phyloP scores from a whole-genome alignment of 2,888 invertebrate species.

The Cheiracanthium punctorium region DNA sequence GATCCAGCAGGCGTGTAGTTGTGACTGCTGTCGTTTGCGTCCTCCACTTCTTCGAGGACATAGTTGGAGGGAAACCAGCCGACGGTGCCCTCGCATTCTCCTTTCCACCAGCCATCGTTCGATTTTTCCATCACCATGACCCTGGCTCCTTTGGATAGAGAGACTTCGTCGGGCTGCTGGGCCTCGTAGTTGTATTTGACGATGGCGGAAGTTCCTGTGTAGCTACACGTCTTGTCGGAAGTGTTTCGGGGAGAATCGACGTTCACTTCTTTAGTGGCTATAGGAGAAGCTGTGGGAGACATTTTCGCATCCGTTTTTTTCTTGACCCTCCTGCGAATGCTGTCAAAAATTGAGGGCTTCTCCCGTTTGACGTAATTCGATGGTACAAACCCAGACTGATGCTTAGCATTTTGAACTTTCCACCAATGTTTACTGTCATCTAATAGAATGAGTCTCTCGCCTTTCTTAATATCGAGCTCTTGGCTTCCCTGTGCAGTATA shows the following conservation, averaged over 20 bases:
- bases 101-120: conserved; percentile 99
- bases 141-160: conserved; percentile 93
- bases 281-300: conserved; percentile 72
- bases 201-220: conserved; percentile 77
- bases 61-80: conserved; percentile 99
- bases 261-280: conserved; percentile 72
- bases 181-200: conserved; percentile 91
- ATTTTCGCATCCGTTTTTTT: conserved; percentile 71
- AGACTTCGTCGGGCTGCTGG: conserved; percentile 95
- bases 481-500: conserved; percentile 98
- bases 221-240: conserved; percentile 39
- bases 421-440: conserved; percentile 99
- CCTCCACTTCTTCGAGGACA: conserved; percentile 77
- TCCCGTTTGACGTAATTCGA: conserved; percentile 99
- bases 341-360: conserved; percentile 95
- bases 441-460: conserved; percentile 94
- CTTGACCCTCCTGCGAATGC: conserved; percentile 76
- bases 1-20: conserved; percentile 66
- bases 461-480: conserved; percentile 97
- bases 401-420: conserved; percentile 96
- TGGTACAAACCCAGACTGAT: conserved; percentile 97
- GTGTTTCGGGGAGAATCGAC: conserved; percentile 70
- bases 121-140: conserved; percentile 98
- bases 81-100: conserved; percentile 79
- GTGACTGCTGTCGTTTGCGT: conserved; percentile 65